A percentile compares a stretch with the other conserved stretches of the same genome.
Evolutionary conservation across 1,140 invertebrate species (phyloP).

Genomic region (Drosophila tropicalis): DNA sequence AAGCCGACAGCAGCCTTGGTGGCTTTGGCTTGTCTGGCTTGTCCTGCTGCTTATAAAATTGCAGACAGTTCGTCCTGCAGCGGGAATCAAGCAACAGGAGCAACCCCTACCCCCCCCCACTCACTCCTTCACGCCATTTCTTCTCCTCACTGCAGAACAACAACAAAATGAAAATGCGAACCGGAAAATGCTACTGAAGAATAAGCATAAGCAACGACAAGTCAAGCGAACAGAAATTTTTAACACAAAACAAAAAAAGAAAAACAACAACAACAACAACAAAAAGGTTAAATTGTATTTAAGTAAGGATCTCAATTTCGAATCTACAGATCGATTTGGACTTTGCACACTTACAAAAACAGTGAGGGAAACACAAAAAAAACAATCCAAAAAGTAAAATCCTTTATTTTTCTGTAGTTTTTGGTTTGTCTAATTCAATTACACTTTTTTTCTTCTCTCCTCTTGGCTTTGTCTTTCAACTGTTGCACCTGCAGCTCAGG

Average conservation of each 20-base stretch:
- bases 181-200: constrained; percentile 7
- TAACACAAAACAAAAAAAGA: background rate
- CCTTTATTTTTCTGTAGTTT: constrained; percentile 4
- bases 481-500: constrained; percentile 23
- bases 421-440: constrained; percentile 28
- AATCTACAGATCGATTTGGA: constrained; percentile 3
- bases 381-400: background rate
- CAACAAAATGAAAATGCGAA: constrained; percentile 11
- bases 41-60: constrained; percentile 22
- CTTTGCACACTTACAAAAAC: constrained; percentile 7
- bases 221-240: background rate
- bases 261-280: background rate
- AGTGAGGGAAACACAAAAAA: background rate
- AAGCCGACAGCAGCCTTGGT: constrained; percentile 20
- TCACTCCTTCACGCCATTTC: background rate
- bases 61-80: constrained; percentile 31
- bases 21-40: constrained; percentile 14
- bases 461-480: constrained; percentile 17
- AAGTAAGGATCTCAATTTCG: constrained; percentile 11
- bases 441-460: background rate
- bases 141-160: background rate
- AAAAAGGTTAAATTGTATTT: constrained; percentile 8
- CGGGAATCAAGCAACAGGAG: constrained; percentile 18
- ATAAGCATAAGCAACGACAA: constrained; percentile 8
- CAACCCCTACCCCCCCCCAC: background rate